Evolutionary conservation across 2,797 vertebrate species (phyloP).

Genomic region (Onychomys leucogaster): DNA sequence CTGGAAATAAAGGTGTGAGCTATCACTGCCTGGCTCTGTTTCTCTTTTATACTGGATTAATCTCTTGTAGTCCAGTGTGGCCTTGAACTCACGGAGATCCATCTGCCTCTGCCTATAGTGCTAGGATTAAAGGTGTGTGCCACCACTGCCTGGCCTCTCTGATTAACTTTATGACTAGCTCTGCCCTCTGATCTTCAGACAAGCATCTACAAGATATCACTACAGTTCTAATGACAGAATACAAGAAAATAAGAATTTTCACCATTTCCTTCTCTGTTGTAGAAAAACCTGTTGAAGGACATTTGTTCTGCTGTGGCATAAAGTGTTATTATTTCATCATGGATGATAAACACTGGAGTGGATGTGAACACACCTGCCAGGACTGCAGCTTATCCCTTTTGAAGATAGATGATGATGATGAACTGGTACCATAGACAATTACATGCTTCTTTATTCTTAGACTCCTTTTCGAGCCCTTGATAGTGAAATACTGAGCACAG

Average conservation of each 20-base stretch:
- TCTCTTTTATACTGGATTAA: too few relatives aligned
- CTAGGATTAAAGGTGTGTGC: too few relatives aligned
- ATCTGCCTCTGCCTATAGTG: too few relatives aligned
- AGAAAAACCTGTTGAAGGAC: background rate
- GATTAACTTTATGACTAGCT: too few relatives aligned
- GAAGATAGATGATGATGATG: conserved; percentile 37
- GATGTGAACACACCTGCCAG: background rate
- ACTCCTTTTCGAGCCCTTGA: background rate
- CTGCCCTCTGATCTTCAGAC: too few relatives aligned
- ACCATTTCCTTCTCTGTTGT: background rate
- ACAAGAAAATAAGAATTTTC: background rate
- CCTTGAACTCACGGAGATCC: too few relatives aligned
- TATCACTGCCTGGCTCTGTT: too few relatives aligned
- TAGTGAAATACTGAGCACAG: background rate
- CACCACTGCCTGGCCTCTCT: too few relatives aligned
- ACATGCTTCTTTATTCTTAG: background rate
- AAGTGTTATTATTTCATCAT: conserved; percentile 53
- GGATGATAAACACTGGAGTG: background rate
- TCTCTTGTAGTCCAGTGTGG: too few relatives aligned
- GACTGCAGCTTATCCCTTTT: background rate
- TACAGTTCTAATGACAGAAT: background rate
- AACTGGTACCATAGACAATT: conserved; percentile 33
- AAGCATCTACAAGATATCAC: too few relatives aligned
- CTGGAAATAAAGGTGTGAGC: too few relatives aligned
- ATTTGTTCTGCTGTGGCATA: background rate